Percentiles rank a stretch among this genome's conserved stretches.
These are phyloP conservation scores for Drosophila pseudoananassae DNA, from an alignment of 1,140 invertebrate genomes.

Conservation along the genomic window DNA sequence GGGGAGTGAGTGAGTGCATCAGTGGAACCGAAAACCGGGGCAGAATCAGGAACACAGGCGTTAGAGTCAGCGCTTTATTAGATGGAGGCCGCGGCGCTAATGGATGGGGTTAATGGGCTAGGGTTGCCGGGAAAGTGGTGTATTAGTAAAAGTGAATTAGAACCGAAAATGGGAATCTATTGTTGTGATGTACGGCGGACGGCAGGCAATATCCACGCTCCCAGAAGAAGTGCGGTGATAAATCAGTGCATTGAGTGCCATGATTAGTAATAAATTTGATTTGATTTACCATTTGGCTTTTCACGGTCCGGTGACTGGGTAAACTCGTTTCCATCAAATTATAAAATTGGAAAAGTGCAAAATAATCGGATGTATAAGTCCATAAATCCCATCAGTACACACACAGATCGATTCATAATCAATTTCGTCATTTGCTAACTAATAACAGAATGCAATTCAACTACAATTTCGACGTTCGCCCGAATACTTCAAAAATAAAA, in stretches of 20 bases:
- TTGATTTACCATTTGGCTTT: constrained; percentile 25
- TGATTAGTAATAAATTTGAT: constrained; percentile 50
- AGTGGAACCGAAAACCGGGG: constrained; percentile 1
- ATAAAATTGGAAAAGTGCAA: constrained; percentile 21
- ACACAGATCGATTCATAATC: constrained; percentile 30
- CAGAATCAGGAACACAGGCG: constrained; percentile 15
- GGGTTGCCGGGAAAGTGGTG: constrained; percentile 41
- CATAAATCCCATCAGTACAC: constrained; percentile 43
- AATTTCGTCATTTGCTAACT: constrained; percentile 33
- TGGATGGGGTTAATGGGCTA: constrained; percentile 59
- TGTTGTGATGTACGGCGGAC: constrained; percentile 32
- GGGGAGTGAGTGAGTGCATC: constrained; percentile 25
- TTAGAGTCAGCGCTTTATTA: constrained; percentile 52
- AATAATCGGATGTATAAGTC: constrained; percentile 22
- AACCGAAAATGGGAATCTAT: constrained; percentile 29
- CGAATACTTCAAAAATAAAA: constrained; percentile 7
- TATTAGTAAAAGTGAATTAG: constrained; percentile 52
- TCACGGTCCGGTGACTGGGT: constrained; percentile 16
- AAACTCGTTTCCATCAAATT: constrained; percentile 13
- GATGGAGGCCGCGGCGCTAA: constrained; percentile 34
- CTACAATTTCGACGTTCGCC: constrained; percentile 24
- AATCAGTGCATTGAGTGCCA: constrained; percentile 23
- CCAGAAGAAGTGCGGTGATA: constrained; percentile 15
- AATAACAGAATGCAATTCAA: constrained; percentile 40
- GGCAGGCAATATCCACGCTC: constrained; percentile 11